phyloP scores from a whole-genome alignment of 2,113 vertebrate genomes.

The Melanerpes aurifrons region DNA sequence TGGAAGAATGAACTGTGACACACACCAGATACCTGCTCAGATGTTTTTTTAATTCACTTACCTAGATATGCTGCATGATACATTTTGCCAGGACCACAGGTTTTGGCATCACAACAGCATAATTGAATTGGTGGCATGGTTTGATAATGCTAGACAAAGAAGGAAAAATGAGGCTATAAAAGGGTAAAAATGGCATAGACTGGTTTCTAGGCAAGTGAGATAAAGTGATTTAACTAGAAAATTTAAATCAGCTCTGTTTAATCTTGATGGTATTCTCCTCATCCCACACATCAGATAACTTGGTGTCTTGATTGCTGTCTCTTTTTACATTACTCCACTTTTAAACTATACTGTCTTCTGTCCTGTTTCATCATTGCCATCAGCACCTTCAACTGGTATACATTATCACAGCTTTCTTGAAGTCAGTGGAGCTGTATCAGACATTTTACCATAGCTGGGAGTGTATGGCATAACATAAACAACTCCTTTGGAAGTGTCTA shows the following conservation, averaged over 20 bases:
- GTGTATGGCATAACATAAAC: neutral
- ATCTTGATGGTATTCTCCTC: conserved; percentile 20
- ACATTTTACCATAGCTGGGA: neutral
- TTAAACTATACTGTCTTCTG: neutral
- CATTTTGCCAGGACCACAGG: conserved; percentile 78
- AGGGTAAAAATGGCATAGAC: conserved; percentile 22
- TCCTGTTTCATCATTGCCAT: neutral
- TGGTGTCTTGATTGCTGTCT: neutral
- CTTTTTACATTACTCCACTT: neutral
- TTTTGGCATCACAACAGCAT: conserved; percentile 75
- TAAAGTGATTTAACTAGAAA: conserved; percentile 49
- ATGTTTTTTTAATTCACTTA: conserved; percentile 87
- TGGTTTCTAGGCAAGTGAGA: conserved; percentile 54
- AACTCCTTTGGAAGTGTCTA: neutral
- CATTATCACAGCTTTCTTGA: neutral
- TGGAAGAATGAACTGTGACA: conserved; percentile 81
- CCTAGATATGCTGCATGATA: conserved; percentile 77
- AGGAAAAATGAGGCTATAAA: conserved; percentile 53
- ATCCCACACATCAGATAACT: neutral
- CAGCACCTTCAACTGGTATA: neutral
- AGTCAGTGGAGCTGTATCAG: neutral
- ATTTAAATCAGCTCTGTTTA: conserved; percentile 58
- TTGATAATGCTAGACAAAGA: conserved; percentile 75
- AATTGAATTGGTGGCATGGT: conserved; percentile 78
- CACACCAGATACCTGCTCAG: conserved; percentile 88